Conservation (phyloP, 2,113 vertebrate species). For the Antigone vipio region DNA sequence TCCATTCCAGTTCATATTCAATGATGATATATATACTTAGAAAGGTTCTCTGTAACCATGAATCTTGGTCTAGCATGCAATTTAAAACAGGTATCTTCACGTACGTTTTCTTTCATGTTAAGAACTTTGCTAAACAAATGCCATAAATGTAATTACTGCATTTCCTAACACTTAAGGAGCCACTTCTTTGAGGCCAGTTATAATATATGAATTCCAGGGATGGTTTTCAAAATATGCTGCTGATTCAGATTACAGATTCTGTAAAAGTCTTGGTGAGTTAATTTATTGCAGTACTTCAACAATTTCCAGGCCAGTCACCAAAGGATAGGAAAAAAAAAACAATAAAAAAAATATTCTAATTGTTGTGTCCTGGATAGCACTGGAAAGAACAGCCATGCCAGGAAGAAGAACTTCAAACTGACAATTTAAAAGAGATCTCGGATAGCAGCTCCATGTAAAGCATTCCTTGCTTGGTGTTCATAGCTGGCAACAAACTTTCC, state of each 20-base stretch:
- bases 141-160: background rate
- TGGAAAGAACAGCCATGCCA: background rate
- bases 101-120: background rate
- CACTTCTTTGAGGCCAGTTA: background rate
- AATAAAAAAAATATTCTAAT: background rate
- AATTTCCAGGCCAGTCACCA: background rate
- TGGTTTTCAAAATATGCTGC: background rate
- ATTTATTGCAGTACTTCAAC: background rate
- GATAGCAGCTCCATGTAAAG: background rate
- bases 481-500: background rate
- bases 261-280: background rate
- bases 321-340: background rate
- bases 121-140: background rate
- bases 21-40: background rate
- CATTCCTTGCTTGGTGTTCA: background rate
- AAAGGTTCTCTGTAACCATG: background rate
- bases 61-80: background rate
- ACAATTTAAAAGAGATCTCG: background rate
- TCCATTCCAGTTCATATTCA: background rate
- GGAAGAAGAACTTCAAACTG: background rate
- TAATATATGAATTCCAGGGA: background rate
- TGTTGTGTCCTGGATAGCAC: background rate
- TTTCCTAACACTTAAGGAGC: background rate
- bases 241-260: background rate
- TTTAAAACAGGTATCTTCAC: background rate